A percentile compares a stretch with the other conserved stretches of the same genome.
Conservation (phyloP, 2,888 invertebrate species). For the Lepidochrysops patricia region DNA sequence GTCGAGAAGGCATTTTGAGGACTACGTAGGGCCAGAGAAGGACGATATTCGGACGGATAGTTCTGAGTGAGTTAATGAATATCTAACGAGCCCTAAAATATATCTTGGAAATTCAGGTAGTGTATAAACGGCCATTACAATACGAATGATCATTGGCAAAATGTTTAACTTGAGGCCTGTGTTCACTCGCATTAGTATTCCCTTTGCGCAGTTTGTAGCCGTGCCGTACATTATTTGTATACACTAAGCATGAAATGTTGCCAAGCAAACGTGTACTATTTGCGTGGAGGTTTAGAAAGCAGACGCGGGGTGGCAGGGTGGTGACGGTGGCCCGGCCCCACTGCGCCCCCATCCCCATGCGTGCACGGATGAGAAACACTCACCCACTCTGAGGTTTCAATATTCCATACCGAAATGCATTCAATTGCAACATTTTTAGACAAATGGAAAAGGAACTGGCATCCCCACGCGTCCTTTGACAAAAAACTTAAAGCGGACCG, state of each 20-base stretch:
- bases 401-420: conserved; percentile 68
- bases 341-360: conserved; percentile 44
- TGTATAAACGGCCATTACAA: conserved; percentile 32
- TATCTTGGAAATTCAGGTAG: conserved; percentile 20
- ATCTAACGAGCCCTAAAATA: conserved; percentile 21
- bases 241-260: conserved; percentile 74
- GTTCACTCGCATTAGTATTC: conserved; percentile 56
- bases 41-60: background rate
- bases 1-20: conserved; percentile 14
- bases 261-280: conserved; percentile 73
- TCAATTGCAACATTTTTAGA: conserved; percentile 62
- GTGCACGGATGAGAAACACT: conserved; percentile 58
- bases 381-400: conserved; percentile 65
- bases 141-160: conserved; percentile 42
- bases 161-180: conserved; percentile 47
- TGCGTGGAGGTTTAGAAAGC: conserved; percentile 72
- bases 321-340: conserved; percentile 33
- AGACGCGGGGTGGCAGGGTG: conserved; percentile 40
- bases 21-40: conserved; percentile 19
- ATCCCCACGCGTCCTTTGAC: conserved; percentile 31
- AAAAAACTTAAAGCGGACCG: conserved; percentile 41
- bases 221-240: conserved; percentile 69
- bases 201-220: conserved; percentile 64
- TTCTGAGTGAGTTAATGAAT: conserved; percentile 18
- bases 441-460: conserved; percentile 38